Evolutionary conservation across 2,797 vertebrate species (phyloP), one percentile per base, ranked within the genome.

Genomic region (Emys orbicularis): DNA sequence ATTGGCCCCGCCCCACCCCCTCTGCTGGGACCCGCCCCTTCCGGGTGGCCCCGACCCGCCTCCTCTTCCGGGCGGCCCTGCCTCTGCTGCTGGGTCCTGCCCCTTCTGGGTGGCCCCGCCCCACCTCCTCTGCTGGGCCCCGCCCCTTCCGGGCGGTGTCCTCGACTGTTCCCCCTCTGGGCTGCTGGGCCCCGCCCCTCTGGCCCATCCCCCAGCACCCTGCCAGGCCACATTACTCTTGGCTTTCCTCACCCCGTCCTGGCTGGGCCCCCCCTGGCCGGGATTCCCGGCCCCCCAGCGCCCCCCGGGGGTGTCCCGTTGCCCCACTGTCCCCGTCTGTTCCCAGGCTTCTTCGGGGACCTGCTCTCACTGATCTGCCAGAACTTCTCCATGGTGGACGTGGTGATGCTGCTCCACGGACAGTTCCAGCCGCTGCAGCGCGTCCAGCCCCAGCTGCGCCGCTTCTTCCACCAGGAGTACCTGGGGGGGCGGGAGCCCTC

Each of bases 371-470:
- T 99, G 86, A 98, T 99, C 94, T 99, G 99, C 96, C 99, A 99
- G 98, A 99, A 98, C 31, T 99, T 99, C 96, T 99, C 99, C 86
- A 99, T 99, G 99, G 99, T 99, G 12, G 99, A 99, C 79, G 98
- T 99, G 98, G 99, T 99, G 83, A 98, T 99, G 98, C 98, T 99
- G 91, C 98, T 99, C 11, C 99, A 99, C 0, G 99, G 99, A 7
- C 99, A 99, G 95, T 99, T 99, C 92, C 99, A 99, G 97, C 99
- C 99, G 0, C 98, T 99, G 81, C 98, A 98, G 89, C 98, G 99
- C 59, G 99, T 99, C 90, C 99, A 99, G 97, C 99, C 99, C 2
- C 99, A 99, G 90, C 98, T 99, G 79, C 97, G 98, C 49, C 98
- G 98, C 94, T 99, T 99, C 97, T 99, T 99, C 98, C 98, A 97